Evolutionary conservation across 2,888 invertebrate genomes (phyloP).

Genomic region (Andrena flavipes): DNA sequence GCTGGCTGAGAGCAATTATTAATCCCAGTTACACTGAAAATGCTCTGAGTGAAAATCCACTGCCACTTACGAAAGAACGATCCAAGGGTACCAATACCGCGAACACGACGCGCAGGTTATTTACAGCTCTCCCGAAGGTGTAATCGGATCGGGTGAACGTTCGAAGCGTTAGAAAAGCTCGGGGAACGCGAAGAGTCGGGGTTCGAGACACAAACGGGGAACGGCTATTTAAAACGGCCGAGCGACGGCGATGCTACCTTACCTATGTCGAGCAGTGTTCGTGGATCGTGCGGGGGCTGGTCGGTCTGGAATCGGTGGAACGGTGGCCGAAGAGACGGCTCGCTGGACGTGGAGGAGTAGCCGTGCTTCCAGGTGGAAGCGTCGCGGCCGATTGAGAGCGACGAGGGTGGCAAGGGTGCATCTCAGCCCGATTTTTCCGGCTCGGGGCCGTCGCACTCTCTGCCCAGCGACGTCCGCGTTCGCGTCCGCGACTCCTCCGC

Average conservation of each 20-base stretch:
- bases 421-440: slow-evolving; percentile 79
- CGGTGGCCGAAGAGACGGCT: slow-evolving; percentile 66
- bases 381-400: slow-evolving; percentile 80
- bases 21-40: no score
- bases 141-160: no score
- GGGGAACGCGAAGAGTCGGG: not conserved
- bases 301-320: not conserved
- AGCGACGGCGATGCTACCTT: slow-evolving; percentile 16
- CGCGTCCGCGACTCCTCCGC: slow-evolving; percentile 68
- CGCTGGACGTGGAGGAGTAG: slow-evolving; percentile 60
- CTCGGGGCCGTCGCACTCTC: slow-evolving; percentile 79
- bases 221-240: no score
- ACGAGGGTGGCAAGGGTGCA: slow-evolving; percentile 76
- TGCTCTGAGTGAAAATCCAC: no score
- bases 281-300: not conserved
- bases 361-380: slow-evolving; percentile 78
- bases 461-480: slow-evolving; percentile 76
- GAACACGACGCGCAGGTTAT: no score
- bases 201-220: not conserved
- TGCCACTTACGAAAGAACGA: no score
- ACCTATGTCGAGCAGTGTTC: slow-evolving; percentile 23
- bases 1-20: no score
- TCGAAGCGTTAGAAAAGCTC: not conserved
- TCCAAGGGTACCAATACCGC: no score
- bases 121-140: no score